These are phyloP conservation scores for Urechis unicinctus DNA, from an alignment of 2,888 invertebrate species.

Conservation along the genomic window DNA sequence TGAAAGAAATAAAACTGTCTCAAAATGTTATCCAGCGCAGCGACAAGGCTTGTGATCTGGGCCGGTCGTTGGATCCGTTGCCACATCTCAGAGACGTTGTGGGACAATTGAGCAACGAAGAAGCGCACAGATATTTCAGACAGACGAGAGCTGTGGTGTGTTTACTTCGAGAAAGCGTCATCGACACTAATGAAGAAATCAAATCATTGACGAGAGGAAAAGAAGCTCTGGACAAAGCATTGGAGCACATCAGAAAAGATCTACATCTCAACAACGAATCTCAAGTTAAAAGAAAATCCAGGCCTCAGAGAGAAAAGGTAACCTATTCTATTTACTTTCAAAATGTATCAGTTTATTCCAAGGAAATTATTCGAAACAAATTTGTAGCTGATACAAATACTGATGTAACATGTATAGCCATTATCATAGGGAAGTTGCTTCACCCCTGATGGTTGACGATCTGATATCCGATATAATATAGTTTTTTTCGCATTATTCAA, in stretches of 20 bases:
- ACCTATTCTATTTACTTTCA: constrained; percentile 3
- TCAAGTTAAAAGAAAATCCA: constrained; percentile 31
- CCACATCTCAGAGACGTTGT: constrained; percentile 47
- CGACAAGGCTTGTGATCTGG: constrained; percentile 39
- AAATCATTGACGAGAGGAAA: constrained; percentile 43
- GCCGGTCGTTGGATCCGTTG: constrained; percentile 42
- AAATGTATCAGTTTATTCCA: background rate
- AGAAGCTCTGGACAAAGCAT: constrained; percentile 42
- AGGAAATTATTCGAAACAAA: too few relatives aligned
- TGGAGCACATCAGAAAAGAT: constrained; percentile 48
- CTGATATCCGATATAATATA: too few relatives aligned
- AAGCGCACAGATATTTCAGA: constrained; percentile 44
- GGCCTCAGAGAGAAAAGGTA: constrained; percentile 47
- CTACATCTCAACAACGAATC: constrained; percentile 45
- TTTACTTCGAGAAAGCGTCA: constrained; percentile 42
- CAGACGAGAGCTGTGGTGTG: constrained; percentile 43
- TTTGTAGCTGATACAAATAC: too few relatives aligned
- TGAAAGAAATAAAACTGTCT: constrained; percentile 44
- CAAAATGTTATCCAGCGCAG: constrained; percentile 40
- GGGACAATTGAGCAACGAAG: constrained; percentile 44
- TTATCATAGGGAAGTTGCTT: too few relatives aligned
- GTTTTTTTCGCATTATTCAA: too few relatives aligned
- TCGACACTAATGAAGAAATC: constrained; percentile 49
- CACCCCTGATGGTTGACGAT: too few relatives aligned
- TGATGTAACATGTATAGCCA: too few relatives aligned